Evolutionary conservation across 2,113 vertebrate species (phyloP).

Genomic region (Okapia johnstoni): DNA sequence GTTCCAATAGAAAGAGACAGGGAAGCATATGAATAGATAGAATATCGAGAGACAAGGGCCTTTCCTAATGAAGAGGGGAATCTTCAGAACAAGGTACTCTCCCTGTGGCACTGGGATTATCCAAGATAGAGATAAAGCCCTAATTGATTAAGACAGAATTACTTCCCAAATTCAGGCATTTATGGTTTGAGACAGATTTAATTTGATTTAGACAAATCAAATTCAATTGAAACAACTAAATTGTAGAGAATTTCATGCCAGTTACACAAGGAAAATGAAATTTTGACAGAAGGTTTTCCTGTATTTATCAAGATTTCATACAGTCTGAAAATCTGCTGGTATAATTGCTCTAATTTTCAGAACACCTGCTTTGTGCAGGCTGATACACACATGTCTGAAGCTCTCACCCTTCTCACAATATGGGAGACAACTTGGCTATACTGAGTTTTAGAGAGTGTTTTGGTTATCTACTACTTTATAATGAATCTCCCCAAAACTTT

Average conservation of each 20-base stretch:
- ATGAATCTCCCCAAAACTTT: neutral
- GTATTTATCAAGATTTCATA: neutral
- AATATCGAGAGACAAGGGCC: neutral
- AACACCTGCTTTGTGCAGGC: neutral
- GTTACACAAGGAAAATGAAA: neutral
- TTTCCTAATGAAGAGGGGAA: neutral
- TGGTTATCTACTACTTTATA: neutral
- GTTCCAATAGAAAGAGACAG: neutral
- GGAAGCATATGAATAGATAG: accelerated
- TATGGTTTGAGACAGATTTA: neutral
- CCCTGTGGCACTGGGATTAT: neutral
- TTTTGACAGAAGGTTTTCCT: neutral
- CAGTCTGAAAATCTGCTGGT: neutral
- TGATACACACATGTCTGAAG: neutral
- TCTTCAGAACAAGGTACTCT: neutral
- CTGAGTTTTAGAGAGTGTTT: neutral
- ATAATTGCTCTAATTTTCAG: neutral
- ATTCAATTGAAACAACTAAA: neutral
- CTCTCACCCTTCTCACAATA: neutral
- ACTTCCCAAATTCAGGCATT: neutral
- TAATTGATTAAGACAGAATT: neutral
- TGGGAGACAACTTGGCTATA: neutral
- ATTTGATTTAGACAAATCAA: neutral
- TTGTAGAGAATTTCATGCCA: neutral
- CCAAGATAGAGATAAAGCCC: neutral